phyloP scores from a whole-genome alignment of 2,888 invertebrate species.

The Nesidiocoris tenuis region DNA sequence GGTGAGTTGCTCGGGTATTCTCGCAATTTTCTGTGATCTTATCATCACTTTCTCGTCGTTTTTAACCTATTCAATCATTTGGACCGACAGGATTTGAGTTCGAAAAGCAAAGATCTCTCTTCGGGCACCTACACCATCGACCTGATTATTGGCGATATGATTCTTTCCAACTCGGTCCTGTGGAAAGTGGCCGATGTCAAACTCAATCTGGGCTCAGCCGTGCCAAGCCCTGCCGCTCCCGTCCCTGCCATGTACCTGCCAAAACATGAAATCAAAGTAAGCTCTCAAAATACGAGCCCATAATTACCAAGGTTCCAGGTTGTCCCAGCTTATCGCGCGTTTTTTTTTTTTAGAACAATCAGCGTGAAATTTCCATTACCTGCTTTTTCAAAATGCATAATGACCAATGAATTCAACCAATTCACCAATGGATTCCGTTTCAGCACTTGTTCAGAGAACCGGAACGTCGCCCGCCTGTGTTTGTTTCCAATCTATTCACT shows the following conservation, averaged over 20 bases:
- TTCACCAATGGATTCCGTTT: too few relatives aligned
- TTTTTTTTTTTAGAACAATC: too few relatives aligned
- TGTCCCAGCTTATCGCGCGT: too few relatives aligned
- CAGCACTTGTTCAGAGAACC: constrained; percentile 87
- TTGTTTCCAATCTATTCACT: constrained; percentile 89
- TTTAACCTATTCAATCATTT: too few relatives aligned
- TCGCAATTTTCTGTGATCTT: background rate
- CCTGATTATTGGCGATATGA: constrained; percentile 86
- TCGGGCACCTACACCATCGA: constrained; percentile 80
- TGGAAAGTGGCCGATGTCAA: constrained; percentile 81
- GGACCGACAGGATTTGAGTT: constrained; percentile 78
- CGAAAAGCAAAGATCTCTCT: constrained; percentile 75
- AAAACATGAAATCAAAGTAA: constrained; percentile 65
- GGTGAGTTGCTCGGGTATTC: constrained; percentile 60
- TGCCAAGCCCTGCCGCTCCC: constrained; percentile 49
- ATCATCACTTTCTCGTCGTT: too few relatives aligned
- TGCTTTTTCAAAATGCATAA: too few relatives aligned
- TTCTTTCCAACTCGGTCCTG: constrained; percentile 82
- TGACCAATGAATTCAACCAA: too few relatives aligned
- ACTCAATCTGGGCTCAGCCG: constrained; percentile 61
- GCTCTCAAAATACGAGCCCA: too few relatives aligned
- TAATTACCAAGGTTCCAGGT: too few relatives aligned
- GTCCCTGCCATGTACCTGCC: constrained; percentile 56
- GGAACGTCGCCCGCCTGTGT: constrained; percentile 84
- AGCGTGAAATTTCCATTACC: too few relatives aligned